phyloP scores from a whole-genome alignment of 2,888 invertebrate genomes.

The Megalurothrips usitatus region DNA sequence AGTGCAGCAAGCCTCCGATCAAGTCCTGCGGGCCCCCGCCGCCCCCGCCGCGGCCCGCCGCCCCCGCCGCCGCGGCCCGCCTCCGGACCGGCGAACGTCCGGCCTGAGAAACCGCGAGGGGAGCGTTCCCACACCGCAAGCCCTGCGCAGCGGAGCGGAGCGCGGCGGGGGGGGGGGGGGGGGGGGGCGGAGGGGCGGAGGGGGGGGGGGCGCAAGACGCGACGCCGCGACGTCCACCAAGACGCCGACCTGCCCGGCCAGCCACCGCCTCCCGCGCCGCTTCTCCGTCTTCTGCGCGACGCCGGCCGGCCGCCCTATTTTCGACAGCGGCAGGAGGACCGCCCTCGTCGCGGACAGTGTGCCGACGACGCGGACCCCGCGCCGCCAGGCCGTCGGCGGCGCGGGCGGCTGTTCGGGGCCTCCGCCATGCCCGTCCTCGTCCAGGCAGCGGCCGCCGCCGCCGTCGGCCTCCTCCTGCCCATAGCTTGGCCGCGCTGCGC shows the following conservation, averaged over 20 bases:
- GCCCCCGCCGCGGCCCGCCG: not conserved
- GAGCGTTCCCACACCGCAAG: slow-evolving; percentile 25
- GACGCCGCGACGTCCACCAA: not conserved
- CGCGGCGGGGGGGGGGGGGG: not conserved
- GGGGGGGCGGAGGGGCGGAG: not conserved
- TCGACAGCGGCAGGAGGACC: not conserved
- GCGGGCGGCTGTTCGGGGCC: not conserved
- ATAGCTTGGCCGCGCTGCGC: no score
- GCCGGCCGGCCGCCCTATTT: not conserved
- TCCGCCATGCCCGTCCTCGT: not conserved
- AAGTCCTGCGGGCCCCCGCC: slow-evolving; percentile 1
- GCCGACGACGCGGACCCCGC: not conserved
- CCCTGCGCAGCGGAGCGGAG: slow-evolving; percentile 12
- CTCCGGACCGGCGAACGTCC: slow-evolving; percentile 11
- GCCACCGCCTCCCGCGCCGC: not conserved
- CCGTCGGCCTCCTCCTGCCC: not conserved
- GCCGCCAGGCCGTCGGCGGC: not conserved
- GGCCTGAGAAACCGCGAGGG: slow-evolving; percentile 25
- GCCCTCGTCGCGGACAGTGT: not conserved
- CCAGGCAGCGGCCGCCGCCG: not conserved
- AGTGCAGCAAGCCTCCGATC: not conserved
- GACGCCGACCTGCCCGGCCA: no score
- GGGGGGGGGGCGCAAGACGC: not conserved
- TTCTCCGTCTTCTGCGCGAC: not conserved
- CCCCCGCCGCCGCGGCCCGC: not conserved